Percentiles rank a stretch among this genome's conserved stretches.
These are phyloP conservation scores for Malurus leucopterus DNA, from an alignment of 2,797 vertebrate species.

Conservation along the genomic window DNA sequence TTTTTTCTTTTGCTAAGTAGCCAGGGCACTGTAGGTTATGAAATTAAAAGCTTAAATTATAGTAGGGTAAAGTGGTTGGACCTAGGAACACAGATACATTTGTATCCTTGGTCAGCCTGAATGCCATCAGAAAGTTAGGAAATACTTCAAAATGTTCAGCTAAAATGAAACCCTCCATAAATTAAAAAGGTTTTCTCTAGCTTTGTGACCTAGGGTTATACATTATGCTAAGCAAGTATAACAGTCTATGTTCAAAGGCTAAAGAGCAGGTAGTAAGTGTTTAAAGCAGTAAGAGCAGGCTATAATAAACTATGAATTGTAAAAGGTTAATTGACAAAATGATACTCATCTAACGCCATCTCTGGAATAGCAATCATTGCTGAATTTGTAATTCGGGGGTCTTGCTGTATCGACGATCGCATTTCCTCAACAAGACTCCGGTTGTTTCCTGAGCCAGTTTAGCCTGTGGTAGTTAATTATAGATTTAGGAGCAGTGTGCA, in stretches of 20 bases:
- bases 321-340: conserved; percentile 77
- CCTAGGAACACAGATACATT: background rate
- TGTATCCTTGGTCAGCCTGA: background rate
- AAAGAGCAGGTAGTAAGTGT: conserved; percentile 64
- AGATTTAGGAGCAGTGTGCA: background rate
- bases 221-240: conserved; percentile 57
- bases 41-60: conserved; percentile 49
- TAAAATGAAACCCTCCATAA: conserved; percentile 53
- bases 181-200: conserved; percentile 63
- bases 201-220: conserved; percentile 63
- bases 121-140: conserved; percentile 30
- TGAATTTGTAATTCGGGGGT: conserved; percentile 48
- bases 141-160: conserved; percentile 44
- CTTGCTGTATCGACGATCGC: conserved; percentile 56
- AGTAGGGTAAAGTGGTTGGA: conserved; percentile 1
- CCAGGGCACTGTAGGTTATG: background rate
- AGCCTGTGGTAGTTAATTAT: conserved; percentile 34
- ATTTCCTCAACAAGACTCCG: conserved; percentile 47
- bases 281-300: conserved; percentile 52
- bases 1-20: conserved; percentile 17
- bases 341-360: conserved; percentile 60
- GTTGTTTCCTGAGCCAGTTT: conserved; percentile 34
- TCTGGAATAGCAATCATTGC: conserved; percentile 32
- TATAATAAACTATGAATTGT: conserved; percentile 64
- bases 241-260: conserved; percentile 47